Percentiles rank a stretch among this genome's conserved stretches.
Conservation (phyloP, 2,797 vertebrate species). For the Podargus strigoides region DNA sequence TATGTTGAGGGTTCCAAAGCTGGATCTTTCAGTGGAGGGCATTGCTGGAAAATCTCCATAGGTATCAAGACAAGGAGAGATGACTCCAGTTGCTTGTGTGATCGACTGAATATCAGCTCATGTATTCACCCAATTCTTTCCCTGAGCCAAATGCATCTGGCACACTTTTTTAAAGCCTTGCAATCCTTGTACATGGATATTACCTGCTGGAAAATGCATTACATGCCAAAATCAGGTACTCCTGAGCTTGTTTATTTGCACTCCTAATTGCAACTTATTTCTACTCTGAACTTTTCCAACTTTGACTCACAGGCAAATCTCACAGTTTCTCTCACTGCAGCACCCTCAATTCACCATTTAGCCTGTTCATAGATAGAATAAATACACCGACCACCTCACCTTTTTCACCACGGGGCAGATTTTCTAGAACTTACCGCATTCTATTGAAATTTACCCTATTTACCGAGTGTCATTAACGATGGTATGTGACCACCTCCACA, state of each 20-base stretch:
- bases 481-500: not conserved
- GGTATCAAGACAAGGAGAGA: not conserved
- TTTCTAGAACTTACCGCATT: not conserved
- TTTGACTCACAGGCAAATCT: not conserved
- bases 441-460: not conserved
- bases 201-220: not conserved
- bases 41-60: not conserved
- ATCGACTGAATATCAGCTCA: not conserved
- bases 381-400: not conserved
- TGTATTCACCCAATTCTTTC: not conserved
- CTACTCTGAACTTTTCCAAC: not conserved
- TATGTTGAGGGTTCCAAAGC: too few relatives aligned
- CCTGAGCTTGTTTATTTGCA: not conserved
- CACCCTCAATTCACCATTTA: not conserved
- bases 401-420: not conserved
- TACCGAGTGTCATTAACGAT: fast-evolving
- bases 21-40: not conserved
- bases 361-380: not conserved
- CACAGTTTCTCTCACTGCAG: not conserved
- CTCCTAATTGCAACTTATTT: not conserved
- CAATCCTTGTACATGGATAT: not conserved
- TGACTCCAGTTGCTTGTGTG: not conserved
- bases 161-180: not conserved
- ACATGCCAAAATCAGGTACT: not conserved
- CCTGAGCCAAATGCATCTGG: not conserved